A percentile compares a stretch with the other conserved stretches of the same genome.
These are phyloP conservation scores for Perccottus glenii DNA, from an alignment of 2,113 vertebrate species.

Conservation along the genomic window DNA sequence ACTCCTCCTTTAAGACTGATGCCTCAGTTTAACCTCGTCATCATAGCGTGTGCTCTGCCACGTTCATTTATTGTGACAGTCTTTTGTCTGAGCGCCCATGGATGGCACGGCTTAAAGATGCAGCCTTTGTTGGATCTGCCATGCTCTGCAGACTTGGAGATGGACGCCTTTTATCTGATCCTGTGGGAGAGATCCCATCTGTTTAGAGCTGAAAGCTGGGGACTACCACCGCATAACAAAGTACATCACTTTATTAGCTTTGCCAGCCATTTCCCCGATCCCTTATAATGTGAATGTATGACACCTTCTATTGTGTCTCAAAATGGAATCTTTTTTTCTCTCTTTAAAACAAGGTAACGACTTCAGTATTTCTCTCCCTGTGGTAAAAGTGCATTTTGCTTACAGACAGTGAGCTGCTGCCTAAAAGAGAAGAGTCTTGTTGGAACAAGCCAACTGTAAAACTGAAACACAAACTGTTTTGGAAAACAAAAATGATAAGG, in stretches of 20 bases:
- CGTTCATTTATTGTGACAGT: slow-evolving; percentile 34
- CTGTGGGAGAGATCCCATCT: slow-evolving; percentile 64
- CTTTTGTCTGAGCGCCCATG: slow-evolving; percentile 30
- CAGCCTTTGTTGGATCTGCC: slow-evolving; percentile 55
- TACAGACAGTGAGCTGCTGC: background rate
- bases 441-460: slow-evolving; percentile 1
- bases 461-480: slow-evolving; percentile 1
- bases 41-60: slow-evolving; percentile 26
- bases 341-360: background rate
- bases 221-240: slow-evolving; percentile 57
- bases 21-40: slow-evolving; percentile 55
- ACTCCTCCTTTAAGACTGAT: slow-evolving; percentile 43
- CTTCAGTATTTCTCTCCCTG: slow-evolving; percentile 15
- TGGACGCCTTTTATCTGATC: slow-evolving; percentile 61
- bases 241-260: slow-evolving; percentile 61
- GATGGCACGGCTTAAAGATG: slow-evolving; percentile 43
- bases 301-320: slow-evolving; percentile 44
- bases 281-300: slow-evolving; percentile 68
- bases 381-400: slow-evolving; percentile 9
- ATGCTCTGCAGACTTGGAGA: slow-evolving; percentile 52
- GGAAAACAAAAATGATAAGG: background rate
- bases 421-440: background rate
- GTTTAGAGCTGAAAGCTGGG: slow-evolving; percentile 49
- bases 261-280: slow-evolving; percentile 50
- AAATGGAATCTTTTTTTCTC: slow-evolving; percentile 28